Conservation (phyloP, 2,888 invertebrate genomes). For the Volucella inflata region DNA sequence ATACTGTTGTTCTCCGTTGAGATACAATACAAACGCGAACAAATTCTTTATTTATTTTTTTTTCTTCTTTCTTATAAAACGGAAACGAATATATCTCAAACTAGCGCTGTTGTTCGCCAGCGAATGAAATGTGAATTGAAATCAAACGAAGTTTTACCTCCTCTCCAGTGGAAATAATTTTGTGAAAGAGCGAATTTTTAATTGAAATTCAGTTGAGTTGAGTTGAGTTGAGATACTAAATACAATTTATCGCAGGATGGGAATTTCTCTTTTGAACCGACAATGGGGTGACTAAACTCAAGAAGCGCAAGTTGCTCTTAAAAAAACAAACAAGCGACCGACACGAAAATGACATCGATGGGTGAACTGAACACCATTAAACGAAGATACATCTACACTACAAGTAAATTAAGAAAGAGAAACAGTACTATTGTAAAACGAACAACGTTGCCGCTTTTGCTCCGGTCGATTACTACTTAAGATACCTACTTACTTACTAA, state of each 20-base stretch:
- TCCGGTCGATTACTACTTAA: not conserved
- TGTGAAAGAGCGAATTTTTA: not conserved
- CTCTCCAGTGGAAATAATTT: constrained; percentile 37
- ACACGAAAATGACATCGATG: not conserved
- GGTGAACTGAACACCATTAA: no score
- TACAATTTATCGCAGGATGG: no score
- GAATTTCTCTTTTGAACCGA: constrained; percentile 47
- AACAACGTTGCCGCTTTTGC: no score
- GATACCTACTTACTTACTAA: not conserved
- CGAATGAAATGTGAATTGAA: constrained; percentile 68
- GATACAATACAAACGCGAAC: no score
- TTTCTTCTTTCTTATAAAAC: constrained; percentile 1
- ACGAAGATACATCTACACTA: no score
- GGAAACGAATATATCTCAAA: constrained; percentile 52
- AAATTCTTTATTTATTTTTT: not conserved
- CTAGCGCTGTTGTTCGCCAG: constrained; percentile 72
- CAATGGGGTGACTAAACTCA: constrained; percentile 53
- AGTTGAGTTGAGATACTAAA: no score
- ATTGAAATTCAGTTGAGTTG: no score
- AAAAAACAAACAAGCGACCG: constrained; percentile 52
- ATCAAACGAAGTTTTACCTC: constrained; percentile 63
- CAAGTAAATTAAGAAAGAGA: no score
- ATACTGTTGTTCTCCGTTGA: no score
- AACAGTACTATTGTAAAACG: no score
- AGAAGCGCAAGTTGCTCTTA: constrained; percentile 49